Base-by-base conservation (phyloP, 2,888 invertebrate genomes). In the Papilio elwesi region DNA sequence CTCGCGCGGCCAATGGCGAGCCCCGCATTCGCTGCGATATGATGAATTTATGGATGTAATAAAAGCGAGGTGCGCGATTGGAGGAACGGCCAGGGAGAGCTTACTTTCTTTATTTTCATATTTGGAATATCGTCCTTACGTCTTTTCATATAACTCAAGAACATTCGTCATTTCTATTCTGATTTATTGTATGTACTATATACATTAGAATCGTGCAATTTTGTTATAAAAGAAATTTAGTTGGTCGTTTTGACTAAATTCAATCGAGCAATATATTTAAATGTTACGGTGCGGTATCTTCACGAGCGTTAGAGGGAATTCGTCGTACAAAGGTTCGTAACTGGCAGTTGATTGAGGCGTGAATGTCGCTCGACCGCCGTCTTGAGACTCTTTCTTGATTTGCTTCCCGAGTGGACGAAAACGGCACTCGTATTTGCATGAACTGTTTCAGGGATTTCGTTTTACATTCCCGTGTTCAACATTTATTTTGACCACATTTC, bases 11-110 rank as follows among this genome's bases (percentile, higher is more conserved):
- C 94, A 94, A 94, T 94, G 93, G 94, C 92, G 92, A 92, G 90
- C 87, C 82, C 86, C 86, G 89, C 88, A 86, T 89, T 86, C 86
- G 87, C 87, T 92, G 91, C 93, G 95, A 95, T 95, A 95, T 95
- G 95, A 95, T 95, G 95, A 95, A 96, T 96, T 96, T 96, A 96
- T 96, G 96, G 96, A 96, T 96, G 96, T 96, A 96, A 96, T 96
- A 95, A 95, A 95, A 95, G 92, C 92, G 93, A 92, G 94, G 93
- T 93, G 91, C 94, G 94, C 94, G 94, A 95, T 95, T 96, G 96
- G 95, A 94, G 93, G 94, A 94, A 87, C 88, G 89, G 89, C 86
- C 89, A 91, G 88, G 85, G 90, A 86, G 90, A 90, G 92, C 91
- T 93, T 93, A 94, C 94, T 93, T 93, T 92, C 93, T 94, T 93